These are phyloP conservation scores for Poicephalus gulielmi DNA, from an alignment of 2,113 vertebrate genomes.

Conservation along the genomic window DNA sequence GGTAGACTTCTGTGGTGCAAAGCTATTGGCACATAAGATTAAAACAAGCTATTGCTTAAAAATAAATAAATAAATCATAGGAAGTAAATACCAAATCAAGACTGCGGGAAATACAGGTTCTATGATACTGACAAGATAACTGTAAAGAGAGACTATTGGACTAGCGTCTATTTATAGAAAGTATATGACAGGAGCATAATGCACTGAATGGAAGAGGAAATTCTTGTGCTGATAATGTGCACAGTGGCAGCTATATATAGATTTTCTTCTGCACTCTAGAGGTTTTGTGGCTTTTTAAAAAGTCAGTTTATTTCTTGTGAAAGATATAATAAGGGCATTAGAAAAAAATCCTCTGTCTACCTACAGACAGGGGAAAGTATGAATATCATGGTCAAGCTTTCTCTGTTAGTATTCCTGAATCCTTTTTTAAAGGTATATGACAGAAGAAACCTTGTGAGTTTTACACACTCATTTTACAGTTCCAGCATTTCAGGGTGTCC, in stretches of 20 bases:
- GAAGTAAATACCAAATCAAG: not conserved
- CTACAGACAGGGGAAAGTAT: not conserved
- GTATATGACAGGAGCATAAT: not conserved
- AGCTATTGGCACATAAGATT: not conserved
- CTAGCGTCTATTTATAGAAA: slow-evolving; percentile 47
- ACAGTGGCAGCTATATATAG: not conserved
- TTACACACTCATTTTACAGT: not conserved
- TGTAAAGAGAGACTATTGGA: not conserved
- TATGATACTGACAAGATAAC: not conserved
- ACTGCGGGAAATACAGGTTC: slow-evolving; percentile 25
- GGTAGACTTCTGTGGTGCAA: not conserved
- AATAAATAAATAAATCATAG: not conserved
- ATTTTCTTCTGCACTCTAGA: not conserved
- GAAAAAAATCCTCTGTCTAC: not conserved
- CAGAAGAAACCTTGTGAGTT: not conserved
- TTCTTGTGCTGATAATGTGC: slow-evolving; percentile 2
- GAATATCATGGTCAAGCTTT: not conserved
- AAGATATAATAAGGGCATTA: not conserved
- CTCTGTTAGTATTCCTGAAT: not conserved
- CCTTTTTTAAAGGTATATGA: not conserved
- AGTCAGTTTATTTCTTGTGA: not conserved
- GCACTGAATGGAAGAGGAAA: slow-evolving; percentile 21
- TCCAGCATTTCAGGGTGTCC: not conserved
- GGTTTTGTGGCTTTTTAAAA: not conserved
- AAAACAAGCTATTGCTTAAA: not conserved